phyloP scores from a whole-genome alignment of 2,888 invertebrate genomes.

The Hydriomena furcata region DNA sequence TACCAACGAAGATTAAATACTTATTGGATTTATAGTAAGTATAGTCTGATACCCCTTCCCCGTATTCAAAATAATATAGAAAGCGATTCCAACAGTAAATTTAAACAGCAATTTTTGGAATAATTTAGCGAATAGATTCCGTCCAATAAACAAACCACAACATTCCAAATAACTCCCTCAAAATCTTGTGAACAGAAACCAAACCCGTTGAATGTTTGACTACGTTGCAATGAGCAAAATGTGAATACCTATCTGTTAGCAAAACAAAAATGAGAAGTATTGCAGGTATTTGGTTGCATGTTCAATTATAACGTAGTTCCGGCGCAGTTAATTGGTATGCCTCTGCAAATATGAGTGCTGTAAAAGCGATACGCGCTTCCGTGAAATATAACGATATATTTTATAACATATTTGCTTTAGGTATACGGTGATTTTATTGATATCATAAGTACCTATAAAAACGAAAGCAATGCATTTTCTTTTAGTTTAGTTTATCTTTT shows the following conservation, averaged over 20 bases:
- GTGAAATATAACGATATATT: conserved; percentile 21
- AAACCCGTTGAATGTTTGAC: conserved; percentile 20
- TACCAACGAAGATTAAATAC: too few relatives aligned
- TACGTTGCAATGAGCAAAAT: conserved; percentile 21
- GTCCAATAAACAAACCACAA: conserved; percentile 1
- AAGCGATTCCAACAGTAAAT: background rate
- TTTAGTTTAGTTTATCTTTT: too few relatives aligned
- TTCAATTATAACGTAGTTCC: conserved; percentile 34
- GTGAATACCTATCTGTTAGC: conserved; percentile 22
- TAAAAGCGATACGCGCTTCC: conserved; percentile 22
- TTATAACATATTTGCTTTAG: too few relatives aligned
- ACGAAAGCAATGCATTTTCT: too few relatives aligned
- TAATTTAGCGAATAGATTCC: background rate
- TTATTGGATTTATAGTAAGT: too few relatives aligned
- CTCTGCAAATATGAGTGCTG: conserved; percentile 27
- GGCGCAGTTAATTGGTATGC: conserved; percentile 29
- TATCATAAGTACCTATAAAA: too few relatives aligned
- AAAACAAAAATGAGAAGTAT: conserved; percentile 31
- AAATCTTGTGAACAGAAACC: conserved; percentile 15
- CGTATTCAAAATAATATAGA: too few relatives aligned
- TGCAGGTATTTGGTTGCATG: conserved; percentile 31
- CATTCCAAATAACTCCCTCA: conserved; percentile 19
- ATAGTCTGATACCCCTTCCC: too few relatives aligned
- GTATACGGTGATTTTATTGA: too few relatives aligned
- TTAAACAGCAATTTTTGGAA: background rate